Percentiles rank a stretch among this genome's conserved stretches.
These are phyloP conservation scores for Carlito syrichta DNA, from an alignment of 2,113 vertebrate species.

Conservation along the genomic window DNA sequence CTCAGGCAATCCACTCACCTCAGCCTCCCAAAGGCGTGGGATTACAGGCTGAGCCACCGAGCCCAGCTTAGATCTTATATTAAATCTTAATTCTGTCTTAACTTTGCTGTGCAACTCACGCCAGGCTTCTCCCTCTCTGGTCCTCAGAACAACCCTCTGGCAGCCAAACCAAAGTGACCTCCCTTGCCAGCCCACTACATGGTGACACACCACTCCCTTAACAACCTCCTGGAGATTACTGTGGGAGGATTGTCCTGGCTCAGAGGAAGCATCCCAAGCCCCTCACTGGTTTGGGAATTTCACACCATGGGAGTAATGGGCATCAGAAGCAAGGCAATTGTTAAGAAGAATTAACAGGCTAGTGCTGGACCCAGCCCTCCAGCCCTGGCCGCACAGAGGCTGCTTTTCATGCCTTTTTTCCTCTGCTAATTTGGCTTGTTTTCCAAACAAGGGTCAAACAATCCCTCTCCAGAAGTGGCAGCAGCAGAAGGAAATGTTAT, in stretches of 20 bases:
- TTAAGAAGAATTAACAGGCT: background rate
- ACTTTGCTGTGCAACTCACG: background rate
- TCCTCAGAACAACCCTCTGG: background rate
- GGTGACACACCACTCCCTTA: background rate
- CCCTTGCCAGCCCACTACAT: background rate
- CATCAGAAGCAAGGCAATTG: background rate
- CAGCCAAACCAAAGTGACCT: background rate
- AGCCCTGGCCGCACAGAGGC: background rate
- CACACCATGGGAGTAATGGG: background rate
- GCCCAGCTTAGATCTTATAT: no score
- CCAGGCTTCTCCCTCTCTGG: conserved; percentile 2
- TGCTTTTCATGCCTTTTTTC: conserved; percentile 27
- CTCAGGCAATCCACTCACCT: no score
- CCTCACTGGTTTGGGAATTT: background rate
- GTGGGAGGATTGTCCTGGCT: background rate
- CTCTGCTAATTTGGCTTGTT: conserved; percentile 70
- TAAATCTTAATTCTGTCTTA: background rate
- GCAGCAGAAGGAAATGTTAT: conserved; percentile 78
- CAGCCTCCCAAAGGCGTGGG: no score
- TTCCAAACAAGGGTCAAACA: conserved; percentile 71
- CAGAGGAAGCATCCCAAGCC: background rate
- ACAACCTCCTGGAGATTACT: background rate
- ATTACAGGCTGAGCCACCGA: no score
- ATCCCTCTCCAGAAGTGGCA: conserved; percentile 53
- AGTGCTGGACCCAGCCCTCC: background rate